Percentiles rank a stretch among this genome's conserved stretches.
phyloP scores from a whole-genome alignment of 2,797 vertebrate genomes.

The Phalloptychus januarius region DNA sequence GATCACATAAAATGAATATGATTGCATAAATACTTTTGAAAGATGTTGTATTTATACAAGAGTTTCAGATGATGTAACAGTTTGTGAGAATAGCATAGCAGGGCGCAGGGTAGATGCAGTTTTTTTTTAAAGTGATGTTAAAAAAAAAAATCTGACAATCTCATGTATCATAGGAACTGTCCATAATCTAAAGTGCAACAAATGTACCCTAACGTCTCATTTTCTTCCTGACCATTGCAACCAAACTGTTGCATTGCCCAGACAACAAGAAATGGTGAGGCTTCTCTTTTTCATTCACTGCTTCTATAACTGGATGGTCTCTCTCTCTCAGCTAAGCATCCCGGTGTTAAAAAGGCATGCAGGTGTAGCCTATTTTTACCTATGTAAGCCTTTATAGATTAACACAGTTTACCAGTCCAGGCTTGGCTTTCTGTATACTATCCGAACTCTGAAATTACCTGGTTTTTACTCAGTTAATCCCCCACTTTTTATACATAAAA shows the following conservation, averaged over 20 bases:
- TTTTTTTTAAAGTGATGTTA: background rate
- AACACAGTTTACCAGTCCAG: constrained; percentile 73
- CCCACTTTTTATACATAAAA: constrained; percentile 66
- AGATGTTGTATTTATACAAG: background rate
- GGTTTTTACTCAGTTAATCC: constrained; percentile 72
- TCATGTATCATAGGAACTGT: constrained; percentile 14
- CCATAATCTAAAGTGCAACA: constrained; percentile 34
- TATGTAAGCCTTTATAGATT: constrained; percentile 78
- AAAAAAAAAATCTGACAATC: background rate
- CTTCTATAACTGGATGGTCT: constrained; percentile 58
- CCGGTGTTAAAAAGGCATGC: constrained; percentile 68
- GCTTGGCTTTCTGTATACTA: constrained; percentile 57
- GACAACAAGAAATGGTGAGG: constrained; percentile 53
- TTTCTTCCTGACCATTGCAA: constrained; percentile 8
- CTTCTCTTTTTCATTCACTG: constrained; percentile 53
- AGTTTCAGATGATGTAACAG: background rate
- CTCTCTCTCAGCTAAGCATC: constrained; percentile 53
- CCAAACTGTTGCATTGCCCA: constrained; percentile 38
- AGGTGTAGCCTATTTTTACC: constrained; percentile 78
- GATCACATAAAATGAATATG: background rate
- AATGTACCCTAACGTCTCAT: constrained; percentile 33
- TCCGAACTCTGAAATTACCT: constrained; percentile 74
- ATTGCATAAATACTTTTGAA: background rate
- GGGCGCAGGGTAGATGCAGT: background rate
- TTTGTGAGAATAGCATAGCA: constrained; percentile 1